A percentile compares a stretch with the other conserved stretches of the same genome.
phyloP scores from a whole-genome alignment of 2,888 invertebrate species.

The Arenicola marina region DNA sequence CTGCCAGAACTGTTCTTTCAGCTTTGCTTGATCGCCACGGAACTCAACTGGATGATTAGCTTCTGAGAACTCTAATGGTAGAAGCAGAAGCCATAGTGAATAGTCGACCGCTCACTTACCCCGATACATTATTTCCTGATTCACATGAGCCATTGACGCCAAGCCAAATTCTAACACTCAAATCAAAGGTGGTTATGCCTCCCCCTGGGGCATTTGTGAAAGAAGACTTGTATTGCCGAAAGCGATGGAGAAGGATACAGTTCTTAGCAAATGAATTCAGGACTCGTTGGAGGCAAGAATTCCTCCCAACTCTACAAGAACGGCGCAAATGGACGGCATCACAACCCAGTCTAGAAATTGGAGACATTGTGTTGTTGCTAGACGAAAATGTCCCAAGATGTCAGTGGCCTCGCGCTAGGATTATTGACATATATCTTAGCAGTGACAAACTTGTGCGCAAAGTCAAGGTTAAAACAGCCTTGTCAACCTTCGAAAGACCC shows the following conservation, averaged over 20 bases:
- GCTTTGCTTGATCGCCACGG: neutral
- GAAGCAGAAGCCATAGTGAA: neutral
- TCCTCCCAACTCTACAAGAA: constrained; percentile 22
- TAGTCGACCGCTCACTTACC: neutral
- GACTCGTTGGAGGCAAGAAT: constrained; percentile 34
- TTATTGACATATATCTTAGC: no score
- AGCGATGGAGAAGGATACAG: constrained; percentile 32
- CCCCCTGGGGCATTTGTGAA: constrained; percentile 32
- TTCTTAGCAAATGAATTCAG: constrained; percentile 34
- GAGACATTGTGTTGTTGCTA: constrained; percentile 10
- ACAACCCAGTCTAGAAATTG: neutral
- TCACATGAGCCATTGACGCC: constrained; percentile 19
- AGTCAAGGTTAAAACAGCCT: no score
- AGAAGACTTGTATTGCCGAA: constrained; percentile 28
- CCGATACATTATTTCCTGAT: neutral
- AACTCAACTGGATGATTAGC: neutral
- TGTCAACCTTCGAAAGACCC: no score
- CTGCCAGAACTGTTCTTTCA: neutral
- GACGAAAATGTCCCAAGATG: no score
- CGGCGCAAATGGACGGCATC: constrained; percentile 27
- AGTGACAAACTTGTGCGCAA: no score
- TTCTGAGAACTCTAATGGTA: neutral
- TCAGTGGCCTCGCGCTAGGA: no score
- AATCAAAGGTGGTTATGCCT: constrained; percentile 20
- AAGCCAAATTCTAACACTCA: constrained; percentile 21